A percentile compares a stretch with the other conserved stretches of the same genome.
These are phyloP conservation scores for Julus scandinavius DNA, from an alignment of 2,888 invertebrate species.

Conservation along the genomic window DNA sequence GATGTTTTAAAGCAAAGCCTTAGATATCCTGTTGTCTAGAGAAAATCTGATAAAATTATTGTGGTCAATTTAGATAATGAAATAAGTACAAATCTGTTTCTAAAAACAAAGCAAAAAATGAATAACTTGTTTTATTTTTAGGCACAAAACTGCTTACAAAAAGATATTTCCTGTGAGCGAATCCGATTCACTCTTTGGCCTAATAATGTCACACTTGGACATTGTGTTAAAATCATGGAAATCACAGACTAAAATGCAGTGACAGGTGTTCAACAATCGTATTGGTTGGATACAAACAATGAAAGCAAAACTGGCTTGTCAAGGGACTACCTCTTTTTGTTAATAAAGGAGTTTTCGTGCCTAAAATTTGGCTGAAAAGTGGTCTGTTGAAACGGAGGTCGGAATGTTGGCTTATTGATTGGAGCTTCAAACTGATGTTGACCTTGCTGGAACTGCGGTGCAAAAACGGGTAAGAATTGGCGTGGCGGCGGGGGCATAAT, in stretches of 20 bases:
- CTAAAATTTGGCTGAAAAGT: neutral
- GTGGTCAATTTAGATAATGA: neutral
- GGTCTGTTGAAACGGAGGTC: slow-evolving; percentile 18
- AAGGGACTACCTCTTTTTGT: neutral
- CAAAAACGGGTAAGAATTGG: neutral
- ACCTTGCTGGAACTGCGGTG: neutral
- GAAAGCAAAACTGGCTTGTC: neutral
- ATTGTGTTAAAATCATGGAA: neutral
- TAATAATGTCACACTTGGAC: neutral
- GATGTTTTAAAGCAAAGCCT: no score
- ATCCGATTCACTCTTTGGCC: neutral
- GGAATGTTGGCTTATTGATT: neutral
- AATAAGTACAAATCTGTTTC: neutral
- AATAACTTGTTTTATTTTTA: slow-evolving; percentile 20
- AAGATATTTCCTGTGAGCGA: neutral
- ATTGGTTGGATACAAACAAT: neutral
- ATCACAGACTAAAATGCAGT: slow-evolving; percentile 5
- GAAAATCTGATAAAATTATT: neutral
- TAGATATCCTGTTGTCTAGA: no score
- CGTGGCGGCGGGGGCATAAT: slow-evolving; percentile 15
- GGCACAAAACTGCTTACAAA: slow-evolving; percentile 24
- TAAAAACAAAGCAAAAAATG: neutral
- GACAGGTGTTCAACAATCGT: neutral
- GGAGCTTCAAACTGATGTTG: slow-evolving; percentile 44
- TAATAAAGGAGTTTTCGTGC: slow-evolving; percentile 25